Base-by-base conservation (phyloP, 2,113 vertebrate species). In the Synchiropus splendidus region DNA sequence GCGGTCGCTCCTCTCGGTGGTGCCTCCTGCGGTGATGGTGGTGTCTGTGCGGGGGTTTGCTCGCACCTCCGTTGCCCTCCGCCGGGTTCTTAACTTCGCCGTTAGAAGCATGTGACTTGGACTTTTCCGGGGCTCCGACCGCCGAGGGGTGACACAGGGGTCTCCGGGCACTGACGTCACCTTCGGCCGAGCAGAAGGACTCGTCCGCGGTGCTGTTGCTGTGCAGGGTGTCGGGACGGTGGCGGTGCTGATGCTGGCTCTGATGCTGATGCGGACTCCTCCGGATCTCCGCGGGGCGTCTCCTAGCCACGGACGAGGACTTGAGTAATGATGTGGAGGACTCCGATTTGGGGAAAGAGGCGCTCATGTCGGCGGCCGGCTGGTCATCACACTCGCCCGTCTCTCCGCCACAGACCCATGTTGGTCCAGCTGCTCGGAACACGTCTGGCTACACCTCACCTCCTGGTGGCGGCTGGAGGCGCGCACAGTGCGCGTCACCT, bases 101-200 rank as follows among this genome's bases (percentile, higher is more conserved):
- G 48, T 50, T 66, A 27, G 71, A 43, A 32, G 45, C 54, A 8
- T 65, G 79, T 18, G 71, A 58, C 48, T 78, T 73, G 42, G 54
- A 65, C 66, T 83, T 82, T 64, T 88, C 86, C 48, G 67, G 70
- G 47, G 56, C 61, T 61, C 64, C 70, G 32, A 54, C 5, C 12
- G 75, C 67, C 31, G 82, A 81, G 10, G 92, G 92, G 64, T 88
- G 88, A 70, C 92, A 95, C 58, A 94, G 84, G 69, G 92, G 92
- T 89, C 92, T 90, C 71, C 90, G 86, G 42, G 87, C 87, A 54
- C 91, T 97, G 58, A 88, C 82, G 62, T 95, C 91, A 67, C 88
- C 77, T 49, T 81, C 80, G 16, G 81, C 73, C 46, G 67, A 70
- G 69, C 82, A 80, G 61, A 75, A 79, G 33, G 64, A 58, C 56